Conservation (phyloP, 2,113 vertebrate species). For the Elephantulus edwardii region DNA sequence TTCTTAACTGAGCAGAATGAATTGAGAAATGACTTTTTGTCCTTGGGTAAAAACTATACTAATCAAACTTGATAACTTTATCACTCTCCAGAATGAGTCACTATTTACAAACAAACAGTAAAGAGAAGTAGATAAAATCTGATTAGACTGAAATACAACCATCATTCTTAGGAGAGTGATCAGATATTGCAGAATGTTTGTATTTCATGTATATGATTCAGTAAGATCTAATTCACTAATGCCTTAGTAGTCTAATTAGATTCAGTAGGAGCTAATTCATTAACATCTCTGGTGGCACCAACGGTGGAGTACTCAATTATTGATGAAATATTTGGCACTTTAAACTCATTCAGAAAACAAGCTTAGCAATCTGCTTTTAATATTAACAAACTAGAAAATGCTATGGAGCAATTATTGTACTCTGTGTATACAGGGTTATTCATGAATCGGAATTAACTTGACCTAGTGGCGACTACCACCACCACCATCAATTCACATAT, state of each 20-base stretch:
- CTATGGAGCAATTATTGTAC: background rate
- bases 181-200: background rate
- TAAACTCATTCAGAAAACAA: background rate
- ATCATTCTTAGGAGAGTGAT: background rate
- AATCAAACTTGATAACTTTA: background rate
- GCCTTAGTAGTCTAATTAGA: too few species aligned
- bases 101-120: background rate
- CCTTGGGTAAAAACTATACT: background rate
- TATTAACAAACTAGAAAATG: background rate
- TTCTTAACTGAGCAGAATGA: background rate
- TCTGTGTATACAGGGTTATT: background rate
- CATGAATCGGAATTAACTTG: background rate
- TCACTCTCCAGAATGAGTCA: background rate
- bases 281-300: background rate
- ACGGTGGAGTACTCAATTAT: background rate
- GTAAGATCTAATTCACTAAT: background rate
- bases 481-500: background rate
- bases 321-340: background rate
- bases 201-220: background rate
- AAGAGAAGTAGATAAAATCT: background rate
- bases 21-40: constrained; percentile 4
- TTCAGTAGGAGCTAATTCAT: too few species aligned
- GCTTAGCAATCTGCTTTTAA: background rate
- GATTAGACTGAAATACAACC: background rate
- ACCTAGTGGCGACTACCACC: background rate